phyloP scores from a whole-genome alignment of 2,113 vertebrate species.

The Gallinago paraguaiae region DNA sequence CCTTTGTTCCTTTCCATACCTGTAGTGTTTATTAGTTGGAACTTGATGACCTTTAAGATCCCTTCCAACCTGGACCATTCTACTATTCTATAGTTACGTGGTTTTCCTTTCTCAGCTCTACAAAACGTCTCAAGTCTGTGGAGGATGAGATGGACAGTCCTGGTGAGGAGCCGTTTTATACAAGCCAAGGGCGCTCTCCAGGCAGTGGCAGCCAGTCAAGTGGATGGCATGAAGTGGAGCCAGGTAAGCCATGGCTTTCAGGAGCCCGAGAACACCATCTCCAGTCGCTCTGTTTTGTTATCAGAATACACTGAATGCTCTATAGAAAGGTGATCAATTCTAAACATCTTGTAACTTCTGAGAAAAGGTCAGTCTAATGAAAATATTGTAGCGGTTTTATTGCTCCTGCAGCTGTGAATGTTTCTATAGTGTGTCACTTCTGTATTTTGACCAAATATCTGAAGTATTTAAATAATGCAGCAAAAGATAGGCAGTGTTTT shows the following conservation, averaged over 20 bases:
- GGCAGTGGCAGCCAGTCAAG: conserved; percentile 94
- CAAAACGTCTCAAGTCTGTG: conserved; percentile 98
- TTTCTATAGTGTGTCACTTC: conserved; percentile 55
- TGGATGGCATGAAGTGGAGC: conserved; percentile 98
- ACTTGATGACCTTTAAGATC: too few species aligned
- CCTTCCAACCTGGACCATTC: too few species aligned
- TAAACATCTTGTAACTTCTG: neutral
- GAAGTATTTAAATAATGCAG: conserved; percentile 62
- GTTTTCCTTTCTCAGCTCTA: conserved; percentile 83
- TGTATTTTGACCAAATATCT: conserved; percentile 62
- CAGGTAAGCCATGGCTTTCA: conserved; percentile 81
- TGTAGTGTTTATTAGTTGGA: neutral
- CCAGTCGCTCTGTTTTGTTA: neutral
- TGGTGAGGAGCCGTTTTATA: conserved; percentile 94
- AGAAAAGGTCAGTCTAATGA: neutral
- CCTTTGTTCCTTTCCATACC: neutral
- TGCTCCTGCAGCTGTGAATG: conserved; percentile 62
- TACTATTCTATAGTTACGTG: neutral
- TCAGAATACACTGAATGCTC: neutral
- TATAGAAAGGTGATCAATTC: neutral
- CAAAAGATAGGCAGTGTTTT: conserved; percentile 6
- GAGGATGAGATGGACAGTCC: conserved; percentile 99
- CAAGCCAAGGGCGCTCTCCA: conserved; percentile 93
- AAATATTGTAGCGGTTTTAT: conserved; percentile 9
- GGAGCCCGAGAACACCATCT: neutral